Evolutionary conservation across 2,797 vertebrate species (phyloP), one percentile per base, ranked within the genome.

Genomic region (Sebastes taczanowskii): DNA sequence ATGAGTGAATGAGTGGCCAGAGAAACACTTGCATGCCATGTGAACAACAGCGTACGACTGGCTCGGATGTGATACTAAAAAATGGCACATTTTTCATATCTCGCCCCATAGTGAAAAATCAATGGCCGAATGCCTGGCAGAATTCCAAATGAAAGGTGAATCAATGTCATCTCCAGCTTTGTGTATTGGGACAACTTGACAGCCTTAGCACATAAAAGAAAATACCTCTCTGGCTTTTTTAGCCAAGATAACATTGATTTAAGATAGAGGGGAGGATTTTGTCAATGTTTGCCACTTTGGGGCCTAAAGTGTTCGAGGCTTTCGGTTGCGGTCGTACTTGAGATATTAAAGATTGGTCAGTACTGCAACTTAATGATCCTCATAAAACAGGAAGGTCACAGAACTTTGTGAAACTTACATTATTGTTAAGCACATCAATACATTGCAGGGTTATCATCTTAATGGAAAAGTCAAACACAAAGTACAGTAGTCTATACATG

Each of bases 111-210:
- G 71, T 87, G 88, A 83, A 86, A 91, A 93, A 95, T 95, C 94
- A 87, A 94, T 95, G 85, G 67, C 22, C 7, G 42, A 89, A 87
- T 65, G 74, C 65, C 75, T 89, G 89, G 87, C 85, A 90, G 92
- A 89, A 94, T 92, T 88, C 88, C 88, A 93, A 93, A 94, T 86
- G 85, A 92, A 90, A 88, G 90, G 91, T 89, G 92, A 93, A 94
- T 95, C 93, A 90, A 94, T 94, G 90, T 89, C 90, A 89, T 92
- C 86, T 90, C 71, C 85, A 69, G 92, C 90, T 82, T 73, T 91
- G 92, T 92, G 91, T 83, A 71, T 79, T 83, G 86, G 88, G 85
- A 89, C 81, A 83, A 84, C 87, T 69, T 90, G 89, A 91, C 87
- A 90, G 85, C 83, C 71, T 67, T 14, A 60, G 76, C 79, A 78